phyloP scores from a whole-genome alignment of 2,113 vertebrate species.

The Oreochromis spilurus region DNA sequence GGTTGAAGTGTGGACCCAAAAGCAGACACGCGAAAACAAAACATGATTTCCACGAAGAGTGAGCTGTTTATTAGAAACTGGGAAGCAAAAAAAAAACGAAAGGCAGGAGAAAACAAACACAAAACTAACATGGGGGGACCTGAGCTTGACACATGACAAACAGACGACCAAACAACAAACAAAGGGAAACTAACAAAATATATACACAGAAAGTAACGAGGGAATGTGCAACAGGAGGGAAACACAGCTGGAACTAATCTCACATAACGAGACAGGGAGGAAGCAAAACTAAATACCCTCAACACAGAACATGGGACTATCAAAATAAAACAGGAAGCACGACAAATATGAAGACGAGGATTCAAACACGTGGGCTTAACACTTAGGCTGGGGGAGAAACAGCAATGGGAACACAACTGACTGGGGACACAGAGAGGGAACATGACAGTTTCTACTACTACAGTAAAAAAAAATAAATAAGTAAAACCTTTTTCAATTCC shows the following conservation, averaged over 20 bases:
- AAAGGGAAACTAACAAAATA: background rate
- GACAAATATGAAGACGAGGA: background rate
- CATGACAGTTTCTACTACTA: background rate
- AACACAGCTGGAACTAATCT: background rate
- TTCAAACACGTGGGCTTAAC: background rate
- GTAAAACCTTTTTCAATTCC: background rate
- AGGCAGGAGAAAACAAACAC: background rate
- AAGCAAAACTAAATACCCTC: background rate
- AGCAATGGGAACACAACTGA: background rate
- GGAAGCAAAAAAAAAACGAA: background rate
- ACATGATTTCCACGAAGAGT: background rate
- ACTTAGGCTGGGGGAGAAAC: background rate
- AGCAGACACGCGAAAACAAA: background rate
- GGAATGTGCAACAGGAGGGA: background rate
- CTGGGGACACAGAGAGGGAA: background rate
- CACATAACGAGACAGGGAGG: background rate
- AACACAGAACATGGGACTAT: background rate
- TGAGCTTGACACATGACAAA: background rate
- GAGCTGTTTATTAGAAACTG: background rate
- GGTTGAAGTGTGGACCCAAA: background rate
- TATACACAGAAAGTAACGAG: background rate
- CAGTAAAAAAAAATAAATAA: background rate
- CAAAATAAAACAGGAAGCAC: background rate
- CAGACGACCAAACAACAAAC: background rate
- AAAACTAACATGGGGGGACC: background rate